A percentile compares a stretch with the other conserved stretches of the same genome.
These are phyloP conservation scores for Aplysia californica DNA, from an alignment of 1,140 invertebrate species.

Conservation along the genomic window DNA sequence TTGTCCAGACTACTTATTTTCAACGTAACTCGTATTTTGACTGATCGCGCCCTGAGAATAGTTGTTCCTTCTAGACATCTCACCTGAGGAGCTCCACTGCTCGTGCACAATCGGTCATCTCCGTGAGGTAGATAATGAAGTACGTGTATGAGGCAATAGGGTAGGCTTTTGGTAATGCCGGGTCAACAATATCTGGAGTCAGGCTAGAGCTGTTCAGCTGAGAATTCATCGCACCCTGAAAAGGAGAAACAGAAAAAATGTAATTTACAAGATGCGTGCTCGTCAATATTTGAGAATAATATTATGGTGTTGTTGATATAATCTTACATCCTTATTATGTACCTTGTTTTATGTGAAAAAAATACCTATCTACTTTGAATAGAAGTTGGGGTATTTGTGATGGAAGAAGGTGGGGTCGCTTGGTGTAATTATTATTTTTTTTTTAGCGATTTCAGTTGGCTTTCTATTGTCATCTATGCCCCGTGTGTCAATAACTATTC, in stretches of 20 bases:
- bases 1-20: background rate
- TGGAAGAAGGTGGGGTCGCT: too few relatives aligned
- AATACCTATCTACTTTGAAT: too few relatives aligned
- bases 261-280: too few relatives aligned
- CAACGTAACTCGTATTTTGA: background rate
- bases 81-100: slow-evolving; percentile 54
- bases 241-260: background rate
- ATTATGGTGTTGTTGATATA: background rate
- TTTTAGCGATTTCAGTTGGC: background rate
- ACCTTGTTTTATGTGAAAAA: background rate
- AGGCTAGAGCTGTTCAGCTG: slow-evolving; percentile 20
- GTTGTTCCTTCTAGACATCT: background rate
- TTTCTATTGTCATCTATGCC: too few relatives aligned
- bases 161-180: slow-evolving; percentile 33
- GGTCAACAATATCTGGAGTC: slow-evolving; percentile 31
- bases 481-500: too few relatives aligned
- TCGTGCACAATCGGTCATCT: slow-evolving; percentile 41
- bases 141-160: slow-evolving; percentile 54
- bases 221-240: slow-evolving; percentile 28
- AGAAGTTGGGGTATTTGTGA: too few relatives aligned
- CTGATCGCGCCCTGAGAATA: background rate
- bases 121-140: slow-evolving; percentile 43
- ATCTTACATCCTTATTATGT: background rate
- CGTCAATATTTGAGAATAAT: too few relatives aligned
- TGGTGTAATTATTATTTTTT: background rate